These are phyloP conservation scores for Drosophila birchii DNA, from an alignment of 2,888 invertebrate genomes.

Conservation along the genomic window DNA sequence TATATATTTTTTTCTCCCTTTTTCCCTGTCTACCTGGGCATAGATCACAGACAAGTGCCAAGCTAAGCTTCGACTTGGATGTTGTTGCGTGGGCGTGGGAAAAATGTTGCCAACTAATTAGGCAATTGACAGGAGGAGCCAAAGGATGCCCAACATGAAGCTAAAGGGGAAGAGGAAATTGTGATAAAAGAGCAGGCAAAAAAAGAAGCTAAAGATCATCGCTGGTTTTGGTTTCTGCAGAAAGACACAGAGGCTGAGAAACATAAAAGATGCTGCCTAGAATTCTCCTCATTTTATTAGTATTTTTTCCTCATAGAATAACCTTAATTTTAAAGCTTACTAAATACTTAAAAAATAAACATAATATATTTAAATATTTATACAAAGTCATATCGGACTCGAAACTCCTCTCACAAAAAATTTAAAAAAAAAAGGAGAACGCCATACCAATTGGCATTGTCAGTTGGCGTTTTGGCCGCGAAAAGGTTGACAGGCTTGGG, in stretches of 20 bases:
- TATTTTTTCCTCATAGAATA: not conserved
- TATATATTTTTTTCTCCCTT: not conserved
- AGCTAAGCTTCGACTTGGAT: not conserved
- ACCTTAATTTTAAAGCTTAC: not conserved
- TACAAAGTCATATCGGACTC: too few relatives aligned
- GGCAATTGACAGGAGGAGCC: slow-evolving; percentile 37
- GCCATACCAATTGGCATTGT: not conserved
- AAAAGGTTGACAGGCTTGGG: slow-evolving; percentile 24
- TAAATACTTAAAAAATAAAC: too few relatives aligned
- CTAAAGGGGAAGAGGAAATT: not conserved
- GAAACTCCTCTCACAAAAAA: not conserved
- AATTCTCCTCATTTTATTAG: not conserved
- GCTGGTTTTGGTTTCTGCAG: slow-evolving; percentile 1
- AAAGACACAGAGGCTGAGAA: not conserved
- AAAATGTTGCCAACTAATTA: slow-evolving; percentile 67
- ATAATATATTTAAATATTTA: not conserved
- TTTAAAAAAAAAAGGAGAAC: not conserved
- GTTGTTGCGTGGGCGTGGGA: slow-evolving; percentile 74
- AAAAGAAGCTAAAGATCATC: slow-evolving; percentile 5
- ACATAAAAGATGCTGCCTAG: not conserved
- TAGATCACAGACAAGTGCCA: slow-evolving; percentile 73
- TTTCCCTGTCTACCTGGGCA: slow-evolving; percentile 42
- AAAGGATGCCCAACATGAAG: not conserved
- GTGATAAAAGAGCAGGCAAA: not conserved
- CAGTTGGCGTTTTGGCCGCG: not conserved